A percentile compares a stretch with the other conserved stretches of the same genome.
phyloP scores from a whole-genome alignment of 2,113 vertebrate species.

The Onychorhynchus coronatus region DNA sequence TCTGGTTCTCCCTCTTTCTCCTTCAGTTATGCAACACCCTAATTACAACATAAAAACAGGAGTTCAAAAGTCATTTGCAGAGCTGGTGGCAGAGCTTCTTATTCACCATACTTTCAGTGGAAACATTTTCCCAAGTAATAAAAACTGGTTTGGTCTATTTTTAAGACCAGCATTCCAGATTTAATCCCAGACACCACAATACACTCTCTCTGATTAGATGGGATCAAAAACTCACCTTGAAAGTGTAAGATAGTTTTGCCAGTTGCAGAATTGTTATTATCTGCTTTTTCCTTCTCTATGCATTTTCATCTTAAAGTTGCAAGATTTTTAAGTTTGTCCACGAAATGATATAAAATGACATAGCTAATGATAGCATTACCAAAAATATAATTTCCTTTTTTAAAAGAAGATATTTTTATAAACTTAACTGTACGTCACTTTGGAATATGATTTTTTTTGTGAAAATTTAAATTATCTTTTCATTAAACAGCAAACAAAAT shows the following conservation, averaged over 20 bases:
- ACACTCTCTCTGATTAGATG: background rate
- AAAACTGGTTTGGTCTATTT: background rate
- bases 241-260: background rate
- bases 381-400: conserved; percentile 18
- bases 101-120: background rate
- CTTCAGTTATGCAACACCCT: background rate
- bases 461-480: conserved; percentile 31
- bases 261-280: background rate
- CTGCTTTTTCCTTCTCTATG: background rate
- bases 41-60: background rate
- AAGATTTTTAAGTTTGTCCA: background rate
- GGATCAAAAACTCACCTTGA: background rate
- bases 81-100: background rate
- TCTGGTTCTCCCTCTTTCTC: background rate
- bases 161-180: background rate
- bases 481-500: conserved; percentile 15
- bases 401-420: conserved; percentile 7
- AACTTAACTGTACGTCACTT: background rate
- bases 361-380: background rate
- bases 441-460: conserved; percentile 1
- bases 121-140: background rate
- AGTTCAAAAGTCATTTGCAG: background rate
- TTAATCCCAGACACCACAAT: background rate
- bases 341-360: background rate
- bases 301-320: background rate